Conservation (phyloP, 2,888 invertebrate species). For the Alloplasta piceator region DNA sequence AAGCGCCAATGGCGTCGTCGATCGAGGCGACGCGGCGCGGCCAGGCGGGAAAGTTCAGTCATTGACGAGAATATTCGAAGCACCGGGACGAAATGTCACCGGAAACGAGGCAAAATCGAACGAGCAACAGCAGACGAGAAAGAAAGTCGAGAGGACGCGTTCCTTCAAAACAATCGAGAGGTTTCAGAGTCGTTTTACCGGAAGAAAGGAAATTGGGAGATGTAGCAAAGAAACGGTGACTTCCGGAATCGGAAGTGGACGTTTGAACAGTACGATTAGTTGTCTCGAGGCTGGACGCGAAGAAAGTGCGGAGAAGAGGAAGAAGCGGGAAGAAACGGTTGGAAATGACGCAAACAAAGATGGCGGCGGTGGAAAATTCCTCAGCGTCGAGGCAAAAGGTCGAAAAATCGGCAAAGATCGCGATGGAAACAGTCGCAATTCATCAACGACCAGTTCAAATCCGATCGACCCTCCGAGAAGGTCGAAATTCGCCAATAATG, state of each 20-base stretch:
- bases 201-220: constrained; percentile 73
- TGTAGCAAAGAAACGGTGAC: constrained; percentile 44
- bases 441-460: constrained; percentile 16
- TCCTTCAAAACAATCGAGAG: constrained; percentile 82
- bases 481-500: constrained; percentile 81
- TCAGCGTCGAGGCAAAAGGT: constrained; percentile 43
- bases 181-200: constrained; percentile 80
- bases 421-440: constrained; percentile 46
- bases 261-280: constrained; percentile 75
- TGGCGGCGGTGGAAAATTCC: not conserved
- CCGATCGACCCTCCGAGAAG: constrained; percentile 3
- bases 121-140: constrained; percentile 66
- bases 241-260: constrained; percentile 41
- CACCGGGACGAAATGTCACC: constrained; percentile 66
- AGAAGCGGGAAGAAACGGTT: constrained; percentile 57
- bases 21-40: constrained; percentile 66
- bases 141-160: constrained; percentile 81
- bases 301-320: constrained; percentile 34
- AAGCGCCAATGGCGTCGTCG: constrained; percentile 2
- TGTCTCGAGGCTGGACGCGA: constrained; percentile 69
- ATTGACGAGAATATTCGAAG: constrained; percentile 80
- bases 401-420: constrained; percentile 57
- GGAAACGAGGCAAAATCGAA: constrained; percentile 28
- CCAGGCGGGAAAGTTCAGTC: constrained; percentile 80
- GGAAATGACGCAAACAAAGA: constrained; percentile 7